Percentiles rank a stretch among this genome's conserved stretches.
Evolutionary conservation across 1,140 invertebrate species (phyloP).

Genomic region (Tetraneura akinire): DNA sequence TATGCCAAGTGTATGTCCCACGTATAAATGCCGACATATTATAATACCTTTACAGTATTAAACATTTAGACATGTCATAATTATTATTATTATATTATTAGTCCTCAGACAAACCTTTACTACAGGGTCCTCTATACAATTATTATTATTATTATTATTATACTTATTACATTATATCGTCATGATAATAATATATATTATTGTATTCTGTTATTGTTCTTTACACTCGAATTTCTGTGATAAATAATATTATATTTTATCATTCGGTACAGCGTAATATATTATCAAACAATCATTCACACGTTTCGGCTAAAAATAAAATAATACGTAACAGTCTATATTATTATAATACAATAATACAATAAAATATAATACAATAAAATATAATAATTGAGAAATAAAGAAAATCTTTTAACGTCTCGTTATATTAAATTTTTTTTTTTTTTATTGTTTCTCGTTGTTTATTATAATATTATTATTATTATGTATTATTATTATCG

Average conservation of each 20-base stretch:
- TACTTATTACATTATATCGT: background rate
- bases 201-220: background rate
- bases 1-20: too few relatives aligned
- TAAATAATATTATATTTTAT: background rate
- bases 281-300: constrained; percentile 9
- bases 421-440: background rate
- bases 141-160: constrained; percentile 3
- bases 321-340: too few relatives aligned
- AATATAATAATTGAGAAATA: background rate
- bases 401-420: too few relatives aligned
- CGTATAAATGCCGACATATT: too few relatives aligned
- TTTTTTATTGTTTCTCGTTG: background rate
- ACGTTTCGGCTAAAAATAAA: background rate
- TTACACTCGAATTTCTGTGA: constrained; percentile 19
- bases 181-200: too few relatives aligned
- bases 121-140: constrained; percentile 21
- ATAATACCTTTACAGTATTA: too few relatives aligned
- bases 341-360: too few relatives aligned
- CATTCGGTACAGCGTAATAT: constrained; percentile 13
- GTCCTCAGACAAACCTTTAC: background rate
- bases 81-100: too few relatives aligned
- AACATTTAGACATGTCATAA: too few relatives aligned
- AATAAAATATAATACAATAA: background rate
- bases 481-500: too few relatives aligned
- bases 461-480: constrained; percentile 3